Base-by-base conservation (phyloP, 2,888 invertebrate species). In the Diploptera punctata region DNA sequence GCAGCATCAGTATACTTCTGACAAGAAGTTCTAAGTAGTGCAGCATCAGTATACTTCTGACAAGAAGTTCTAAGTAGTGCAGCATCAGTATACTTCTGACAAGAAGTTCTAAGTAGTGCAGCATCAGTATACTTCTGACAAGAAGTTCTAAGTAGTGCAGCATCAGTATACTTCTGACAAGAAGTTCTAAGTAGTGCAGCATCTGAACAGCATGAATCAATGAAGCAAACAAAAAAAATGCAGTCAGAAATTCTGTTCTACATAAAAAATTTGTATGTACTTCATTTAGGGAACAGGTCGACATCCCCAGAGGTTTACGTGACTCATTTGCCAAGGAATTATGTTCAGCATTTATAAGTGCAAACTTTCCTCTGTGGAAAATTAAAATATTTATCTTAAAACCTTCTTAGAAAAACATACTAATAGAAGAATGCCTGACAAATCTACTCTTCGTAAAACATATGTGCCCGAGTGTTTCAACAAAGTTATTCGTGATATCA, bases 121-220 rank as follows among this genome's bases (percentile, higher is more conserved):
- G n/a, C n/a, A n/a, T n/a, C n/a, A n/a, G n/a, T n/a, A n/a, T n/a
- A n/a, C n/a, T n/a, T n/a, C n/a, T n/a, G n/a, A n/a, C n/a, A n/a
- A n/a, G n/a, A n/a, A n/a, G n/a, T n/a, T n/a, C n/a, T n/a, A n/a
- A n/a, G n/a, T n/a, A n/a, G n/a, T n/a, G n/a, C n/a, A n/a, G n/a
- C n/a, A n/a, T n/a, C n/a, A n/a, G n/a, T n/a, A n/a, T 49, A n/a
- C 49, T 49, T 49, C 49, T 16, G 49, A 49, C 19, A 49, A 49
- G 16, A 49, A 49, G 49, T 49, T 49, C 49, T n/a, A n/a, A n/a
- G n/a, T n/a, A n/a, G n/a, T n/a, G n/a, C n/a, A n/a, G n/a, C n/a
- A 49, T 49, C 49, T 10, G 49, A 49, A 49, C 49, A 49, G 9
- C 16, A n/a, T 49, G 49, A 49, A 49, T 5, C 49, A n/a, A n/a